Conservation (phyloP, 2,888 invertebrate genomes). For the Ptychoptera albimana region DNA sequence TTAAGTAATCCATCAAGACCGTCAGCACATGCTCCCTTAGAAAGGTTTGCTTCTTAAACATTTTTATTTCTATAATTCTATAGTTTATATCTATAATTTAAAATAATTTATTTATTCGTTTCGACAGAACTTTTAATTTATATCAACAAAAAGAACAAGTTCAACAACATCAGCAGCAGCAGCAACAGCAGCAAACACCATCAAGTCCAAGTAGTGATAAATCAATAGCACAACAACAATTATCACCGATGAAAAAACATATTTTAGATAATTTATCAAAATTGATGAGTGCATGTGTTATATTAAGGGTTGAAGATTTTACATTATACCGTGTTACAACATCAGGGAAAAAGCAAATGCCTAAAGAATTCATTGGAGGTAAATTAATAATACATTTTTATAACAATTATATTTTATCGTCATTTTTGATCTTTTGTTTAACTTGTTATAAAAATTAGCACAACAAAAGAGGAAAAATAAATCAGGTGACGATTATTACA, state of each 20-base stretch:
- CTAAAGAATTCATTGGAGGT: constrained; percentile 71
- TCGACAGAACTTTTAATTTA: too few species aligned
- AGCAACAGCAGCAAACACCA: constrained; percentile 11
- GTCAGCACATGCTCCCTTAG: constrained; percentile 27
- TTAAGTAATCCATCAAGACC: constrained; percentile 46
- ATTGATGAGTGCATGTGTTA: constrained; percentile 81
- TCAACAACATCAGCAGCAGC: constrained; percentile 1
- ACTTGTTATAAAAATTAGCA: constrained; percentile 22
- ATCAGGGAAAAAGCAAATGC: constrained; percentile 49
- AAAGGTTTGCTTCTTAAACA: constrained; percentile 22
- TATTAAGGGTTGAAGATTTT: constrained; percentile 83
- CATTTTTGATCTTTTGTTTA: background rate
- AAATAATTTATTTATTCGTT: too few species aligned
- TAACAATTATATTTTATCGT: background rate
- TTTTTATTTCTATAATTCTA: too few species aligned
- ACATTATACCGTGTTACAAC: constrained; percentile 73
- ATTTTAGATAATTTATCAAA: constrained; percentile 63
- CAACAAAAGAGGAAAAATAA: constrained; percentile 40
- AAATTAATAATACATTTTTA: constrained; percentile 14
- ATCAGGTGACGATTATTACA: constrained; percentile 22
- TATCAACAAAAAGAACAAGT: too few species aligned
- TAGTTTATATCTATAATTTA: too few species aligned
- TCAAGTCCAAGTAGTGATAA: constrained; percentile 14
- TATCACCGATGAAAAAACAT: constrained; percentile 45
- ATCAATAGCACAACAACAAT: constrained; percentile 13